Evolutionary conservation across 2,113 vertebrate genomes (phyloP).

Genomic region (Dasyprocta punctata): DNA sequence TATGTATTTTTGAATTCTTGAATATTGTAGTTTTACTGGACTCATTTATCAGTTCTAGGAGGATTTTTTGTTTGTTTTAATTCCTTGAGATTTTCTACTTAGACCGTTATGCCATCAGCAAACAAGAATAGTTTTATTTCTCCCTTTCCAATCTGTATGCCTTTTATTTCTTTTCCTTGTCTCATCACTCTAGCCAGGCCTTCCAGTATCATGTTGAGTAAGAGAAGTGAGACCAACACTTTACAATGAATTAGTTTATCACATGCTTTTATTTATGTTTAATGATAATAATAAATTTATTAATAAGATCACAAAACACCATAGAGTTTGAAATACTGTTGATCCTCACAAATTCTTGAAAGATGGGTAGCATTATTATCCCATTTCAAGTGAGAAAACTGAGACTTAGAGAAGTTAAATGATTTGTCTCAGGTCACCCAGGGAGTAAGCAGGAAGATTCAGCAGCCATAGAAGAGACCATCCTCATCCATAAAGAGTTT

Average conservation of each 20-base stretch:
- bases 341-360: conserved; percentile 14
- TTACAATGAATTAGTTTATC: background rate
- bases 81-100: background rate
- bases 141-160: background rate
- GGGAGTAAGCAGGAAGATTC: conserved; percentile 32
- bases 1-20: background rate
- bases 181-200: background rate
- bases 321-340: conserved; percentile 40
- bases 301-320: conserved; percentile 11
- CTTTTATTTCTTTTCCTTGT: background rate
- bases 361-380: conserved; percentile 5
- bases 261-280: conserved; percentile 34
- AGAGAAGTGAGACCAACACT: background rate
- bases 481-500: background rate
- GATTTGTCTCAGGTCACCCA: background rate
- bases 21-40: background rate
- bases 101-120: background rate
- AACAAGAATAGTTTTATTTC: background rate
- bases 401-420: conserved; percentile 5
- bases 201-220: background rate
- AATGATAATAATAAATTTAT: conserved; percentile 19
- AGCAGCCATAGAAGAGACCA: background rate
- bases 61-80: background rate
- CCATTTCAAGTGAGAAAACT: conserved; percentile 43
- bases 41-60: background rate